phyloP scores from a whole-genome alignment of 1,140 invertebrate genomes.

The Camponotus floridanus region DNA sequence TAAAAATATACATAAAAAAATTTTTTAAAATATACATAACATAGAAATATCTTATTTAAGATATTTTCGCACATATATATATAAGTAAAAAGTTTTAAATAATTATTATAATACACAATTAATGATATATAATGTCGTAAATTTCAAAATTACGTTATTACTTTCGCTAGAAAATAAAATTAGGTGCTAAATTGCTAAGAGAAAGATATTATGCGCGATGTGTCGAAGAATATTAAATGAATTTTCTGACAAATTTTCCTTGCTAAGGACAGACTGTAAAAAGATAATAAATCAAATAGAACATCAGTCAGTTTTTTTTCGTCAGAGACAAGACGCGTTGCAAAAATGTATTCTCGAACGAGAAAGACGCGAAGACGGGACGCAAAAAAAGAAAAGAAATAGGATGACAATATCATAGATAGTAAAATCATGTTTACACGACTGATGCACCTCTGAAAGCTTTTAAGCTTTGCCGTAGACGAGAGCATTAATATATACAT shows the following conservation, averaged over 20 bases:
- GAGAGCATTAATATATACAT: slow-evolving; percentile 21
- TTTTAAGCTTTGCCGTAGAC: background rate
- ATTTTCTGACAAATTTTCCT: slow-evolving; percentile 50
- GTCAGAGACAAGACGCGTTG: background rate
- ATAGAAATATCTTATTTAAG: slow-evolving; percentile 2
- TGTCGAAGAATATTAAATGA: slow-evolving; percentile 15
- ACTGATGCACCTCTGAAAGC: background rate
- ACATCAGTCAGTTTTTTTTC: slow-evolving; percentile 25
- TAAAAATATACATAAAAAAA: background rate
- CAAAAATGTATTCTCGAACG: slow-evolving; percentile 15
- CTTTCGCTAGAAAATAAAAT: slow-evolving; percentile 7
- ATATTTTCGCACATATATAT: background rate
- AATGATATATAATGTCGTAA: background rate
- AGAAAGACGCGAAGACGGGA: slow-evolving; percentile 19
- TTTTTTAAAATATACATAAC: background rate
- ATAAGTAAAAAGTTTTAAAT: background rate
- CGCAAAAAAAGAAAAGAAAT: background rate
- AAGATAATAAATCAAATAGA: slow-evolving; percentile 49
- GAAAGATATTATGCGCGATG: background rate
- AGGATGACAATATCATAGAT: slow-evolving; percentile 27
- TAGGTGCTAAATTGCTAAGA: background rate
- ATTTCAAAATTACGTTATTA: background rate
- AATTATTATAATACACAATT: no score
- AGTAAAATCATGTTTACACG: slow-evolving; percentile 35
- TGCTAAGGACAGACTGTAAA: slow-evolving; percentile 23